Evolutionary conservation across 2,797 vertebrate species (phyloP).

Genomic region (Peromyscus aztecus): DNA sequence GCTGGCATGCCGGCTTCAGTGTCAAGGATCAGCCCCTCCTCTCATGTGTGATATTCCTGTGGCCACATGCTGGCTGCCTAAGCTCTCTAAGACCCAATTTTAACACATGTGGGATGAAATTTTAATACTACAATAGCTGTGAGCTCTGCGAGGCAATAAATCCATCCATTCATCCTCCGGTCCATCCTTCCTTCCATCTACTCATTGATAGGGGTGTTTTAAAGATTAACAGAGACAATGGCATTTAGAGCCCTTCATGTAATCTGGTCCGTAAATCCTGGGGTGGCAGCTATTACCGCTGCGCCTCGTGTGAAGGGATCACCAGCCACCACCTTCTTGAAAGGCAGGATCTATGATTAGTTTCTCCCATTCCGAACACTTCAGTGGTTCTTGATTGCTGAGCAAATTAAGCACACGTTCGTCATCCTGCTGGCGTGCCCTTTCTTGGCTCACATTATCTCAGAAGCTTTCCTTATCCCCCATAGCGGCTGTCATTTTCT

Average conservation of each 20-base stretch:
- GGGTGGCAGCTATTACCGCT: background rate
- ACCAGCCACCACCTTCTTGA: background rate
- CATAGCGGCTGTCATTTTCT: background rate
- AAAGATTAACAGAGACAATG: background rate
- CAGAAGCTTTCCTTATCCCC: background rate
- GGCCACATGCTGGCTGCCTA: background rate
- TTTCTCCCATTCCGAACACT: background rate
- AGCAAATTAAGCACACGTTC: background rate
- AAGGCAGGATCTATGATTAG: conserved; percentile 14
- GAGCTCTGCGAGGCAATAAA: background rate
- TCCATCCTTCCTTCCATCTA: background rate
- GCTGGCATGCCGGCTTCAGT: fast-evolving
- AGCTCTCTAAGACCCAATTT: background rate
- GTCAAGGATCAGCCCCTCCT: background rate
- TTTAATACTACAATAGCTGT: background rate
- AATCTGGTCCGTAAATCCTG: background rate
- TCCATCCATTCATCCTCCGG: background rate
- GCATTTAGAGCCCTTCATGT: background rate
- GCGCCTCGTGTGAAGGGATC: background rate
- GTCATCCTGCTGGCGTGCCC: background rate
- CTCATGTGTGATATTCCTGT: background rate
- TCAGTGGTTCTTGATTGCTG: background rate
- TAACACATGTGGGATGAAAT: background rate
- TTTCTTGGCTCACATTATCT: background rate
- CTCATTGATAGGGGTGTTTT: background rate